Conservation (phyloP, 2,797 vertebrate species). For the Leptatherina wallacei region DNA sequence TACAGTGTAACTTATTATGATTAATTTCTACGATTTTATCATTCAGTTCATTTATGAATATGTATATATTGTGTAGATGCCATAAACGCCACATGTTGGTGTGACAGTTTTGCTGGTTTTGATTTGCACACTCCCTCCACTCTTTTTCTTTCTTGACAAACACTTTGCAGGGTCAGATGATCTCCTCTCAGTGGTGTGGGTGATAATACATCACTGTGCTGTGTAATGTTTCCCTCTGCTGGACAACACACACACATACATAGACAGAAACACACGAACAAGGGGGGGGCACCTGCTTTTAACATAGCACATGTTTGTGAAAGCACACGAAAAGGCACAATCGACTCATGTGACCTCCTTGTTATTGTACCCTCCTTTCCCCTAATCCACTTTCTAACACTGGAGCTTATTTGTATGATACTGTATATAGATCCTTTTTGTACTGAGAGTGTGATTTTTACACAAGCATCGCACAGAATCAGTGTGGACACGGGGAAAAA, state of each 20-base stretch:
- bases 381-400: slow-evolving; percentile 50
- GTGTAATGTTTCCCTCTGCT: slow-evolving; percentile 73
- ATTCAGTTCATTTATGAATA: slow-evolving; percentile 48
- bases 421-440: slow-evolving; percentile 77
- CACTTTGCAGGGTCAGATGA: slow-evolving; percentile 9
- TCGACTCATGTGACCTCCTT: slow-evolving; percentile 5
- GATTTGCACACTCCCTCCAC: slow-evolving; percentile 69
- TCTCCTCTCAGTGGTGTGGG: slow-evolving; percentile 16
- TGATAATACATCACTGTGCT: slow-evolving; percentile 57
- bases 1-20: slow-evolving; percentile 33
- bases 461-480: slow-evolving; percentile 50
- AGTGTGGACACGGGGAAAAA: slow-evolving; percentile 5
- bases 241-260: slow-evolving; percentile 54
- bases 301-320: slow-evolving; percentile 35
- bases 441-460: slow-evolving; percentile 69
- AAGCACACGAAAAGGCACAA: slow-evolving; percentile 51
- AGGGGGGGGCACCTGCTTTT: slow-evolving; percentile 2
- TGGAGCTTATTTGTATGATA: slow-evolving; percentile 70
- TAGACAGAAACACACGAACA: slow-evolving; percentile 22
- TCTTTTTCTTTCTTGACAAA: background rate
- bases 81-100: slow-evolving; percentile 38
- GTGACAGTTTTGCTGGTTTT: slow-evolving; percentile 78
- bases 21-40: slow-evolving; percentile 37
- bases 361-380: slow-evolving; percentile 7
- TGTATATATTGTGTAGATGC: slow-evolving; percentile 54